Conservation (phyloP, 2,113 vertebrate species). For the Pterocles gutturalis region DNA sequence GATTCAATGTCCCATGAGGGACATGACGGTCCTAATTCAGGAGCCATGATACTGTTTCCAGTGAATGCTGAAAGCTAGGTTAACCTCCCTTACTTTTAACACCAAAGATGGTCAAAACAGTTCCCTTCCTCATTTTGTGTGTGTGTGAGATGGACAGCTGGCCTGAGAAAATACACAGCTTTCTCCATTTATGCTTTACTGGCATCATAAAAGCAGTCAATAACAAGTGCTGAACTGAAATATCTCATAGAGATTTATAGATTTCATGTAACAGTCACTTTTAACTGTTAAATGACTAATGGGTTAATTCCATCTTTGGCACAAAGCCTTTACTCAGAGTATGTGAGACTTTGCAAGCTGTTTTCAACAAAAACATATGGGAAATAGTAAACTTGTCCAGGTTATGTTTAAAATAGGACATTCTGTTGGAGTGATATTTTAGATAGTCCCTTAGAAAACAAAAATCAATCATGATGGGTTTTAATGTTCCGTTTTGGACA, state of each 20-base stretch:
- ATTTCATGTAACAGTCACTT: neutral
- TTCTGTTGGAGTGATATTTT: constrained; percentile 4
- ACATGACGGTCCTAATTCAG: neutral
- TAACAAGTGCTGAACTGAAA: neutral
- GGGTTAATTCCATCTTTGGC: constrained; percentile 35
- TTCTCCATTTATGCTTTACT: neutral
- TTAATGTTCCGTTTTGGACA: neutral
- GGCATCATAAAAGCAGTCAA: neutral
- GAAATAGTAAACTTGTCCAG: constrained; percentile 30
- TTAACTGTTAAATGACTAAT: constrained; percentile 50
- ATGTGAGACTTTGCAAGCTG: constrained; percentile 27
- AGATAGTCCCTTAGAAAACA: neutral
- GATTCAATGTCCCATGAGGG: too few relatives aligned
- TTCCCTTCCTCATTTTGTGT: neutral
- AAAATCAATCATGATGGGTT: neutral
- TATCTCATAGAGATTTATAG: neutral
- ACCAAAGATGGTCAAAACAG: neutral
- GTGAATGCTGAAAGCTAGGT: neutral
- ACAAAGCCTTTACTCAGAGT: neutral
- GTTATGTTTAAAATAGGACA: constrained; percentile 26
- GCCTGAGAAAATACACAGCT: neutral
- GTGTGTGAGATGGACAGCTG: neutral
- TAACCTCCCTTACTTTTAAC: neutral
- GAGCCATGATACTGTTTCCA: neutral
- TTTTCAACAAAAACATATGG: constrained; percentile 34